phyloP scores from a whole-genome alignment of 2,113 vertebrate genomes.

The Dolichallabes microphthalmus region DNA sequence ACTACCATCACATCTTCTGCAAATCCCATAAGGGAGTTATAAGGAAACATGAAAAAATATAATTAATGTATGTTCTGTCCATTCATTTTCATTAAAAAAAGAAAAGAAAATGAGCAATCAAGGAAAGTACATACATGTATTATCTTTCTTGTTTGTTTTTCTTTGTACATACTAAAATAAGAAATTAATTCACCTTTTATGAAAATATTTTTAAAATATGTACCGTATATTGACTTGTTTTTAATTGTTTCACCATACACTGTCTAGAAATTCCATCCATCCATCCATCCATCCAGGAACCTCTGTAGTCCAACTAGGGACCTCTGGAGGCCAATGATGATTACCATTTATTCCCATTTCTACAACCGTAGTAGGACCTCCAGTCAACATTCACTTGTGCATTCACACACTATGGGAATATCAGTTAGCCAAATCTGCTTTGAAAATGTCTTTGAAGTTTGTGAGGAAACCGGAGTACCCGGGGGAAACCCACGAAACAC shows the following conservation, averaged over 20 bases:
- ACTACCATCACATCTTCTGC: not conserved
- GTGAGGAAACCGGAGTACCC: too few species aligned
- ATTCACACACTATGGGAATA: too few species aligned
- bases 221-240: not conserved
- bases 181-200: not conserved
- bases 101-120: not conserved
- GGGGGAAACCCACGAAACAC: too few species aligned
- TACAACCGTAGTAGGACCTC: too few species aligned
- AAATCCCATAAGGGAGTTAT: not conserved
- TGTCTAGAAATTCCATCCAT: too few species aligned
- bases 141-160: not conserved
- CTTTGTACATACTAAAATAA: not conserved
- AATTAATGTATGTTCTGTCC: not conserved
- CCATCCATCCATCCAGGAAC: too few species aligned
- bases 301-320: too few species aligned
- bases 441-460: too few species aligned
- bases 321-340: too few species aligned
- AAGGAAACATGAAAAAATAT: constrained; percentile 5
- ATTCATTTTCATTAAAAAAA: not conserved
- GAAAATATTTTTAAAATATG: not conserved
- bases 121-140: not conserved
- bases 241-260: not conserved
- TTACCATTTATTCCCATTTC: too few species aligned
- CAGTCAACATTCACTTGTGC: too few species aligned
- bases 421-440: too few species aligned